Conservation (phyloP, 2,797 vertebrate genomes). For the Phataginus tetradactyla region DNA sequence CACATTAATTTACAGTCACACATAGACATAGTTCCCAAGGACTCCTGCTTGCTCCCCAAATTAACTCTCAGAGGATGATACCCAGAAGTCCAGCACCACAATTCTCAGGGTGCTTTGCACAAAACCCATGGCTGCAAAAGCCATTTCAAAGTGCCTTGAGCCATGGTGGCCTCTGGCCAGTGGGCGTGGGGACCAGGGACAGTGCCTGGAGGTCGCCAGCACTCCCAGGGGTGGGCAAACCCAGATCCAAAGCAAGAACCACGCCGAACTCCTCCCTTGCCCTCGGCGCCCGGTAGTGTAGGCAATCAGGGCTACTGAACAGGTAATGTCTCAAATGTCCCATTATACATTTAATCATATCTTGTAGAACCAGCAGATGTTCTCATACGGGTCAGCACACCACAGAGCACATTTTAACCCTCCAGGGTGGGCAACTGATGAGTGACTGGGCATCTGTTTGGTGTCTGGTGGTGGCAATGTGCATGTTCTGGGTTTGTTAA, state of each 20-base stretch:
- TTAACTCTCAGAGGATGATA: background rate
- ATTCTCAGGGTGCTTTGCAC: background rate
- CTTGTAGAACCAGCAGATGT: background rate
- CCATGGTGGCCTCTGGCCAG: background rate
- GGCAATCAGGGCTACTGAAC: background rate
- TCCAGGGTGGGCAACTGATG: background rate
- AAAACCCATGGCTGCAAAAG: background rate
- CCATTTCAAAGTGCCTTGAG: background rate
- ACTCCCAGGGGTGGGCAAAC: background rate
- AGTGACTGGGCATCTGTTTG: background rate
- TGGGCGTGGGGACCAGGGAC: background rate
- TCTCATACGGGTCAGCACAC: background rate
- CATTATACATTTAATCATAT: background rate
- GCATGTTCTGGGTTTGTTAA: background rate
- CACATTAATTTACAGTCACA: background rate
- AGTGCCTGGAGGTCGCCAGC: background rate
- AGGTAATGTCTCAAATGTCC: background rate
- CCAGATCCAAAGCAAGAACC: background rate
- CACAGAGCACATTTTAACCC: background rate
- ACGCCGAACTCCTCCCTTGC: background rate
- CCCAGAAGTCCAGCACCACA: accelerated
- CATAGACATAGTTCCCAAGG: background rate
- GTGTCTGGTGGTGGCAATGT: background rate
- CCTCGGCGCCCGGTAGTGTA: too few relatives aligned
- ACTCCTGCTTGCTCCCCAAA: background rate